Conservation (phyloP, 2,888 invertebrate genomes). For the Luffia ferchaultella region DNA sequence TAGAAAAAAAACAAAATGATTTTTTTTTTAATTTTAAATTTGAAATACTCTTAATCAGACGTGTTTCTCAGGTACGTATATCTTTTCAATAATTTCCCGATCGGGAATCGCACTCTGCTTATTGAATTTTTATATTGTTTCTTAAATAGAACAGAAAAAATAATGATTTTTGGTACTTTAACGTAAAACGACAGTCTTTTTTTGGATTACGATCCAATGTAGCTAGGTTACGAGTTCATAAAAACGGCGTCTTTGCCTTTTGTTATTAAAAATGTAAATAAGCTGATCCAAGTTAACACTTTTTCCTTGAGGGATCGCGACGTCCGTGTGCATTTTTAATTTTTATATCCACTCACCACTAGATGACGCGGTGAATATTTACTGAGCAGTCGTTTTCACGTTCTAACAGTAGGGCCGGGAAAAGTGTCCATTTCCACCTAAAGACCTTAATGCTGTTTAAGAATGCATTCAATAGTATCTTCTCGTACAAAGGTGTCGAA, state of each 20-base stretch:
- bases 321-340: conserved; percentile 57
- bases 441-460: neutral
- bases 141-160: no score
- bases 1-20: no score
- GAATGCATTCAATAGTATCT: neutral
- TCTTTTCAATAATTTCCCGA: no score
- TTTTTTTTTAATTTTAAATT: no score
- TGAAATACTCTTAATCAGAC: no score
- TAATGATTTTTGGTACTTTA: no score
- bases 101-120: no score
- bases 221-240: neutral
- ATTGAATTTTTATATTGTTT: no score
- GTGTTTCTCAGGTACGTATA: no score
- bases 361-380: conserved; percentile 58
- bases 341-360: conserved; percentile 42
- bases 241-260: neutral
- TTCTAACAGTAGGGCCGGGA: neutral
- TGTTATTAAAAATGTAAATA: neutral
- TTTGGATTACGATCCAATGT: no score
- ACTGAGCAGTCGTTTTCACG: conserved; percentile 26
- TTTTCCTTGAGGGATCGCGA: conserved; percentile 48
- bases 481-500: no score
- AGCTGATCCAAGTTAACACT: conserved; percentile 19
- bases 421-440: neutral
- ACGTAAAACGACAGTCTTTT: no score